These are phyloP conservation scores for Lindbergichthys nudifrons DNA, from an alignment of 2,797 vertebrate genomes.

Conservation along the genomic window DNA sequence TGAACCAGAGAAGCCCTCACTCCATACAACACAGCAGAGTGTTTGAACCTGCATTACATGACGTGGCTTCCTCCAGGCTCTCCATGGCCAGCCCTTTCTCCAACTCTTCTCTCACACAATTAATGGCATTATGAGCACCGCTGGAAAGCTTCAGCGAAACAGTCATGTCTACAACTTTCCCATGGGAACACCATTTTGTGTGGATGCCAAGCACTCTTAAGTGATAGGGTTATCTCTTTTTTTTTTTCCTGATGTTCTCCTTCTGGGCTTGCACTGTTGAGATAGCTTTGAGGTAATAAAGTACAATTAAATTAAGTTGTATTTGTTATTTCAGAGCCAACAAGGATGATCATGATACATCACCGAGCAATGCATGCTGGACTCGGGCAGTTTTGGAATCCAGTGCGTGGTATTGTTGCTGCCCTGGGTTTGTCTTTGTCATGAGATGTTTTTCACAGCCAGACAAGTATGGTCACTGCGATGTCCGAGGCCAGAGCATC, in stretches of 20 bases:
- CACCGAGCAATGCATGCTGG: conserved; percentile 34
- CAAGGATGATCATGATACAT: conserved; percentile 54
- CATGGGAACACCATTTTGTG: conserved; percentile 79
- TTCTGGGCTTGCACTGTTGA: conserved; percentile 27
- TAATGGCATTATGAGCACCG: conserved; percentile 74
- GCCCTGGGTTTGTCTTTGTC: conserved; percentile 69
- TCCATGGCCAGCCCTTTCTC: conserved; percentile 51
- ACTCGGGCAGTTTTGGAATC: conserved; percentile 54
- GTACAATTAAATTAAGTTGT: conserved; percentile 64
- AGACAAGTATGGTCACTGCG: conserved; percentile 63
- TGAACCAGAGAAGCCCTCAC: conserved; percentile 34
- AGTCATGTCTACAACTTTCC: conserved; percentile 75
- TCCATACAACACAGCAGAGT: conserved; percentile 26
- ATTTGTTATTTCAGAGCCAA: conserved; percentile 67
- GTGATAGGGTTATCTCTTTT: conserved; percentile 71
- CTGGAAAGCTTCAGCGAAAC: conserved; percentile 70
- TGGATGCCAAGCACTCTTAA: conserved; percentile 64
- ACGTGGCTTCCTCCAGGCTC: conserved; percentile 59
- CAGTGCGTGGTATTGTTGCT: conserved; percentile 50
- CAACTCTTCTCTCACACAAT: conserved; percentile 62
- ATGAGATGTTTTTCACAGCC: conserved; percentile 71
- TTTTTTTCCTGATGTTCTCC: conserved; percentile 58
- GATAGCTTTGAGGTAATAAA: conserved; percentile 58
- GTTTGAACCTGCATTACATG: conserved; percentile 69
- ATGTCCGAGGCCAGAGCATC: conserved; percentile 67